phyloP scores from a whole-genome alignment of 2,113 vertebrate species.

The Turdus rufiventris region DNA sequence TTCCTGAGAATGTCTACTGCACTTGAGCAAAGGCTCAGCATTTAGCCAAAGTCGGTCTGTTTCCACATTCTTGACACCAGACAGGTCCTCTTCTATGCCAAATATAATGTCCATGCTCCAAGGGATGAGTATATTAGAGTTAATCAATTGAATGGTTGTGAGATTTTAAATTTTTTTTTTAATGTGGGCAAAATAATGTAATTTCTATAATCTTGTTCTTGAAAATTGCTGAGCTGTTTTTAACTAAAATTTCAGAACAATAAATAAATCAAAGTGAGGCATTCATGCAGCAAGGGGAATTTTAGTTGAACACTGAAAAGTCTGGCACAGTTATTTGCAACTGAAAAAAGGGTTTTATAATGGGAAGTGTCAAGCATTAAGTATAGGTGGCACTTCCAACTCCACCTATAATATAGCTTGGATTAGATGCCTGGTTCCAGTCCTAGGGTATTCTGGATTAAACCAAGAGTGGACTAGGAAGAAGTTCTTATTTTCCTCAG shows the following conservation, averaged over 20 bases:
- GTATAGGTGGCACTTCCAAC: slow-evolving; percentile 53
- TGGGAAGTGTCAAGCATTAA: slow-evolving; percentile 50
- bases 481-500: slow-evolving; percentile 3
- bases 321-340: slow-evolving; percentile 23
- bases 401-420: slow-evolving; percentile 9
- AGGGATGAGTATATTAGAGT: neutral
- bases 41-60: neutral
- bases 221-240: slow-evolving; percentile 35
- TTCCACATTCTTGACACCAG: neutral
- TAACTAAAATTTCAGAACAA: slow-evolving; percentile 44
- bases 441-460: slow-evolving; percentile 11
- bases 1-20: neutral
- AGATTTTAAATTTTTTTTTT: neutral
- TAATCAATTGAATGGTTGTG: neutral
- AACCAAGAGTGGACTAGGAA: neutral
- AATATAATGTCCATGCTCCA: neutral
- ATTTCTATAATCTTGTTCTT: slow-evolving; percentile 21
- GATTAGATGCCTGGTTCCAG: slow-evolving; percentile 1
- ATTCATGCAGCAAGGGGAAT: slow-evolving; percentile 18
- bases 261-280: slow-evolving; percentile 48
- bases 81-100: neutral
- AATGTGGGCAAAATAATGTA: neutral
- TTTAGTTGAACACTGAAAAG: slow-evolving; percentile 2
- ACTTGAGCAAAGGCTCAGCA: neutral
- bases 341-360: slow-evolving; percentile 35